These are phyloP conservation scores for Leucopsar rothschildi DNA, from an alignment of 2,113 vertebrate genomes.

Conservation along the genomic window DNA sequence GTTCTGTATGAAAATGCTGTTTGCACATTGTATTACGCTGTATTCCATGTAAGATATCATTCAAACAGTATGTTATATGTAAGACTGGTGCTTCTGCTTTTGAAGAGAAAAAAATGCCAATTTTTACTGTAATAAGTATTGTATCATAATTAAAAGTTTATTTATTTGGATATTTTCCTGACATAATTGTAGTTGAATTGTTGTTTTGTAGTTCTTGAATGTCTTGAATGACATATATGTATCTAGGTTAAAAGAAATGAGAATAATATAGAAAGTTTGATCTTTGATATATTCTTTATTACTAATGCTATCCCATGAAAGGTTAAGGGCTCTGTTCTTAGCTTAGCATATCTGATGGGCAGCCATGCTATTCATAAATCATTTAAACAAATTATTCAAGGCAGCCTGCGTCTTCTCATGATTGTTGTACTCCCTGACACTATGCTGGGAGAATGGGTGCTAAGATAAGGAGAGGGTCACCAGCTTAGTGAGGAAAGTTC, in stretches of 20 bases:
- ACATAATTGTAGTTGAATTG: constrained; percentile 70
- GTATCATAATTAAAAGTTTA: constrained; percentile 84
- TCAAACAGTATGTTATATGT: constrained; percentile 72
- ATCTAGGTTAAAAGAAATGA: constrained; percentile 57
- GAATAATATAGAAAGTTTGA: constrained; percentile 17
- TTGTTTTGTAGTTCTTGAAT: constrained; percentile 65
- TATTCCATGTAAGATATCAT: constrained; percentile 75
- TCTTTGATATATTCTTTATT: constrained; percentile 27
- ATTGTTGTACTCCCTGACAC: background rate
- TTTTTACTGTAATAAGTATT: constrained; percentile 86
- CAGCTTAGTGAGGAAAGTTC: background rate
- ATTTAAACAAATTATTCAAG: background rate
- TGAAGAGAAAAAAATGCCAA: constrained; percentile 76
- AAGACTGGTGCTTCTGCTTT: constrained; percentile 87
- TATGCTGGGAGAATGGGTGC: background rate
- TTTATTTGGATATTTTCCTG: constrained; percentile 82
- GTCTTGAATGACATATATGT: constrained; percentile 62
- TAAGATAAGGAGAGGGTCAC: background rate
- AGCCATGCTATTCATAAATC: background rate
- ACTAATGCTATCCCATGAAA: background rate
- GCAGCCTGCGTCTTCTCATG: background rate
- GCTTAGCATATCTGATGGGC: constrained; percentile 13
- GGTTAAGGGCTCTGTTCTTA: constrained; percentile 36
- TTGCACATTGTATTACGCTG: constrained; percentile 75
- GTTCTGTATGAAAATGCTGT: constrained; percentile 74